Evolutionary conservation across 2,888 invertebrate genomes (phyloP).

Genomic region (Rhogogaster chlorosoma): DNA sequence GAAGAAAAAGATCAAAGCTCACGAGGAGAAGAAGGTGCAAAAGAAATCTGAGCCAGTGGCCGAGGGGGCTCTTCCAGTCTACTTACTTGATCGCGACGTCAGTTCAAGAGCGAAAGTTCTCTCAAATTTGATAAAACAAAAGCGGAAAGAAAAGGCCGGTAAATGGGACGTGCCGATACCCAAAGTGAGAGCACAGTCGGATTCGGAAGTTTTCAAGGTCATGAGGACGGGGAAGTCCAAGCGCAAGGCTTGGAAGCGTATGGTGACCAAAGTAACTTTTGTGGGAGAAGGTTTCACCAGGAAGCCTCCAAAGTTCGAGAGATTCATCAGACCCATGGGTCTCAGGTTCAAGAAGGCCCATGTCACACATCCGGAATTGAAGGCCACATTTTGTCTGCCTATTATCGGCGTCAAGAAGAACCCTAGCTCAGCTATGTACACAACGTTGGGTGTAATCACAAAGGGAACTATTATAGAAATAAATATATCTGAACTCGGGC

Average conservation of each 20-base stretch:
- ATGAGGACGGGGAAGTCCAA: constrained; percentile 94
- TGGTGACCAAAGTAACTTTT: constrained; percentile 99
- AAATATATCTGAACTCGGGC: constrained; percentile 98
- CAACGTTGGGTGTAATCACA: constrained; percentile 97
- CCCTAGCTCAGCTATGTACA: constrained; percentile 98
- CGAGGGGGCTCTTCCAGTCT: constrained; percentile 96
- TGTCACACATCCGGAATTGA: constrained; percentile 99
- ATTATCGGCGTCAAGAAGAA: constrained; percentile 99
- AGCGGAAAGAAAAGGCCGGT: constrained; percentile 99
- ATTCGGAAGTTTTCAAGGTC: constrained; percentile 97
- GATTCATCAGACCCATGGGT: constrained; percentile 99
- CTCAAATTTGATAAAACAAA: constrained; percentile 99
- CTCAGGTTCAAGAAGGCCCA: constrained; percentile 98
- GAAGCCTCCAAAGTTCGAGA: constrained; percentile 99
- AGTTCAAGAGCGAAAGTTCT: constrained; percentile 96
- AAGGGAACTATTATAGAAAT: constrained; percentile 99
- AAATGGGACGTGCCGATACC: constrained; percentile 99
- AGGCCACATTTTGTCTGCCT: constrained; percentile 97
- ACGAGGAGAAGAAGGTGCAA: constrained; percentile 96
- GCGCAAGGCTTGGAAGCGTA: constrained; percentile 98
- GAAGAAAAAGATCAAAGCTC: constrained; percentile 98
- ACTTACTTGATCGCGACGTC: constrained; percentile 97
- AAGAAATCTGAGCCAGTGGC: constrained; percentile 90
- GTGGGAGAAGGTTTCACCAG: constrained; percentile 99
- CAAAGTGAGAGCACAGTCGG: constrained; percentile 97